These are phyloP conservation scores for Perca fluviatilis DNA, from an alignment of 2,113 vertebrate genomes.

Conservation along the genomic window DNA sequence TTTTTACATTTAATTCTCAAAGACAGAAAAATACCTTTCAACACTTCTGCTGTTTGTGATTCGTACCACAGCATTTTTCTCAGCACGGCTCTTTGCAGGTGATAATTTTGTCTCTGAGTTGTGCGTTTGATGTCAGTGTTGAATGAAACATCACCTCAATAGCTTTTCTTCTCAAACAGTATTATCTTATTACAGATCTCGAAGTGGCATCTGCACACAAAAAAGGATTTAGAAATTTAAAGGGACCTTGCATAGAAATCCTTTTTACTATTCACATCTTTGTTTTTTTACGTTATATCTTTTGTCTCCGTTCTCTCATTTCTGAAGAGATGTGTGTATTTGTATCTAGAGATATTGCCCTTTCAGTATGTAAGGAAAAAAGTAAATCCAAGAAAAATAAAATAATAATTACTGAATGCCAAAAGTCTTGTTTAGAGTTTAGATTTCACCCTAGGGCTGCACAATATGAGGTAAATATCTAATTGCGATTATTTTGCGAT, in stretches of 20 bases:
- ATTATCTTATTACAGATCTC: constrained; percentile 36
- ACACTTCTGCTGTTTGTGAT: constrained; percentile 68
- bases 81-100: constrained; percentile 65
- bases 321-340: too few species aligned
- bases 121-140: constrained; percentile 53
- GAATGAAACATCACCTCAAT: constrained; percentile 55
- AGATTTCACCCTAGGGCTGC: not conserved
- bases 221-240: not conserved
- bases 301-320: too few species aligned
- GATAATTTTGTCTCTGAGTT: constrained; percentile 72
- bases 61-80: constrained; percentile 44
- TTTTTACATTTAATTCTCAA: constrained; percentile 60
- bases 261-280: not conserved
- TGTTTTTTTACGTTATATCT: not conserved
- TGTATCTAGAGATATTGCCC: not conserved
- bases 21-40: constrained; percentile 70
- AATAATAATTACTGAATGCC: too few species aligned
- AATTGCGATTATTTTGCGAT: too few species aligned
- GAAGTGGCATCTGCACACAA: constrained; percentile 1
- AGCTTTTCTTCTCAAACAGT: constrained; percentile 2
- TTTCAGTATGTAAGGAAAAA: not conserved
- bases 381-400: not conserved
- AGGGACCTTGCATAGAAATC: not conserved
- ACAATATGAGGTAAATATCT: too few species aligned
- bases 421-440: not conserved